These are phyloP conservation scores for Phyllostomus discolor DNA, from an alignment of 2,113 vertebrate species.

Conservation along the genomic window DNA sequence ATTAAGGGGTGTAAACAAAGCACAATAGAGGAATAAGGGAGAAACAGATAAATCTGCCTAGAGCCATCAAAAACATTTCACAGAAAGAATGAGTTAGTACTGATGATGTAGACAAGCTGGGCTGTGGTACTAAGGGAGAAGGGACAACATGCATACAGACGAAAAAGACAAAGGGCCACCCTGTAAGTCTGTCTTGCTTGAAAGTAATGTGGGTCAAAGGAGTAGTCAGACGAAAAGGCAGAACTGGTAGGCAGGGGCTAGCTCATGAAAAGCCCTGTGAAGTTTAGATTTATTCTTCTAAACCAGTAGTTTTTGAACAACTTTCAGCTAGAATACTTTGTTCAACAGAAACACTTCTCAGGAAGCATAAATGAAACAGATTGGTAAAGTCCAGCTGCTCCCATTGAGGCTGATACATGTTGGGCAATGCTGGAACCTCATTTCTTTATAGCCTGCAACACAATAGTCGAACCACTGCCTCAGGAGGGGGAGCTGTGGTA, in stretches of 20 bases:
- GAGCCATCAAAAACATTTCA: background rate
- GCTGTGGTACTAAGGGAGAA: background rate
- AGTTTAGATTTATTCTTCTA: background rate
- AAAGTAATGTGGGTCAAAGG: background rate
- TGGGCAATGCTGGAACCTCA: background rate
- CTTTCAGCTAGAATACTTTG: background rate
- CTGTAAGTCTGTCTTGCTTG: background rate
- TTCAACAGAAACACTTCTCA: background rate
- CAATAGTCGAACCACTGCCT: background rate
- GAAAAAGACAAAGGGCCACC: background rate
- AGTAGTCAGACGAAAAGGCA: background rate
- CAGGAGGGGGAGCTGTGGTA: background rate
- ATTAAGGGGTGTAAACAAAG: background rate
- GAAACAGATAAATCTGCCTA: background rate
- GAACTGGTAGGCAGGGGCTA: background rate
- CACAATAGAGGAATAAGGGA: background rate
- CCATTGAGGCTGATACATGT: background rate
- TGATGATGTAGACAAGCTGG: background rate
- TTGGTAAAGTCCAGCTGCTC: background rate
- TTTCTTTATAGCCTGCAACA: background rate
- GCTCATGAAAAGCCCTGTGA: background rate
- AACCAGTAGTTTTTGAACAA: background rate
- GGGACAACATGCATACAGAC: too few species aligned
- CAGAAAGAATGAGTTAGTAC: background rate
- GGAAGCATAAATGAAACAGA: background rate